Evolutionary conservation across 1,140 invertebrate species (phyloP).

Genomic region (Ooceraea biroi): DNA sequence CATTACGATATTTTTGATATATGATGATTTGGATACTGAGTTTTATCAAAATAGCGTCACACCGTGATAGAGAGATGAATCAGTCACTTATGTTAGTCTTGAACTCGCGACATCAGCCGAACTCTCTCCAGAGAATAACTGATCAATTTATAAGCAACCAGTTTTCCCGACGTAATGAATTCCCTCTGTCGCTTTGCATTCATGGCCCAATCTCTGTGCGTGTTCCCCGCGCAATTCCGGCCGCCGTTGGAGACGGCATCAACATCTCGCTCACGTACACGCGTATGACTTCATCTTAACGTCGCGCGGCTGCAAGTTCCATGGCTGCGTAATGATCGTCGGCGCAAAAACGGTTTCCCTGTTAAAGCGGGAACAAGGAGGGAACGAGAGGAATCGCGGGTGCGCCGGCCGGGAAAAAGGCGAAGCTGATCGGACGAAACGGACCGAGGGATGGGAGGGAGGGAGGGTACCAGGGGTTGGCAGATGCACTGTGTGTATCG

Average conservation of each 20-base stretch:
- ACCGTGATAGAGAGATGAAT: background rate
- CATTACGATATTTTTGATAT: background rate
- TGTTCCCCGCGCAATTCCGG: slow-evolving; percentile 43
- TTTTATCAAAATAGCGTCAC: background rate
- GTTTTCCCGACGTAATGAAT: slow-evolving; percentile 56
- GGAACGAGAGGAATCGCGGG: background rate
- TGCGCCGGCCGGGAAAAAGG: slow-evolving; percentile 36
- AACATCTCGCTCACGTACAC: slow-evolving; percentile 70
- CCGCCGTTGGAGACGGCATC: slow-evolving; percentile 55
- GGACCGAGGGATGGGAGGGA: background rate
- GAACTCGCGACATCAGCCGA: background rate
- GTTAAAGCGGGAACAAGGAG: slow-evolving; percentile 35
- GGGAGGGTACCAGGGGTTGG: slow-evolving; percentile 50
- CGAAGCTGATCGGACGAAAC: slow-evolving; percentile 29
- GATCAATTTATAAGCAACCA: slow-evolving; percentile 60
- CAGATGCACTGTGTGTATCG: slow-evolving; percentile 77
- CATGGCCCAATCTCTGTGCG: slow-evolving; percentile 53
- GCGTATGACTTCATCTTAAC: slow-evolving; percentile 67
- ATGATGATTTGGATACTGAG: background rate
- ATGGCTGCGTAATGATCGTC: slow-evolving; percentile 63
- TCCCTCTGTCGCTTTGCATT: slow-evolving; percentile 54
- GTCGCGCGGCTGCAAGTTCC: slow-evolving; percentile 13
- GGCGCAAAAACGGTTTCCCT: slow-evolving; percentile 55
- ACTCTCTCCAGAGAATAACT: slow-evolving; percentile 40
- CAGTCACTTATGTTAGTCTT: background rate